Base-by-base conservation (phyloP, 1,140 invertebrate species). In the Idris sp. region DNA sequence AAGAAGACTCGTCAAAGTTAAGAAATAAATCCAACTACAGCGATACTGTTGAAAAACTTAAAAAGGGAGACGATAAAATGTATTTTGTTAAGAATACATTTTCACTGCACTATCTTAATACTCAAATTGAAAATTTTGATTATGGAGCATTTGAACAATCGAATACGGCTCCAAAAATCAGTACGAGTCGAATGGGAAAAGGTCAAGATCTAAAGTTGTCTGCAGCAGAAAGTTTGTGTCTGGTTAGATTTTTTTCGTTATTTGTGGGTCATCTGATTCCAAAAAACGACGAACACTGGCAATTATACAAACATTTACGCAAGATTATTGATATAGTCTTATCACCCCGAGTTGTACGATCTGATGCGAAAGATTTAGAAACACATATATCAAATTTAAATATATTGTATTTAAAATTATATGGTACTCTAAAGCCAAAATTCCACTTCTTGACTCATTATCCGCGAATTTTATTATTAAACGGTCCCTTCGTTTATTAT, bases 181-280 rank as follows among this genome's bases (percentile, higher is more conserved):
- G n/a, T n/a, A n/a, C n/a, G n/a, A n/a, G n/a, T 22, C 48, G 49
- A n/a, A 19, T 33, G 16, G 9, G n/a, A 26, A 1, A 26, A 28
- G 25, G 14, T 8, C 26, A 40, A 26, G 35, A 40, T 25, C 9
- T 53, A 10, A 53, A 53, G 40, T 9, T 53, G 35, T 53, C 49
- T 26, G 33, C 35, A 7, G n/a, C 30, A 11, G 49, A 68, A 40
- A 44, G 15, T 13, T 35, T 68, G 48, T 67, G 51, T 30, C 15
- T 67, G 1, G 30, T 54, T 11, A 19, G 40, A 22, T 54, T 48
- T 67, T 67, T 54, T 67, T 18, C 30, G 14, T 10, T 67, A 3
- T 49, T 68, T 26, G 30, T 61, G 6, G 56, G 4, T 14, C 10
- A 35, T n/a, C 15, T 14, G 13, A 35, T 35, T 14, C 33, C 33